phyloP scores from a whole-genome alignment of 92 coral and sea anemone genomes.

The Ricordea florida region DNA sequence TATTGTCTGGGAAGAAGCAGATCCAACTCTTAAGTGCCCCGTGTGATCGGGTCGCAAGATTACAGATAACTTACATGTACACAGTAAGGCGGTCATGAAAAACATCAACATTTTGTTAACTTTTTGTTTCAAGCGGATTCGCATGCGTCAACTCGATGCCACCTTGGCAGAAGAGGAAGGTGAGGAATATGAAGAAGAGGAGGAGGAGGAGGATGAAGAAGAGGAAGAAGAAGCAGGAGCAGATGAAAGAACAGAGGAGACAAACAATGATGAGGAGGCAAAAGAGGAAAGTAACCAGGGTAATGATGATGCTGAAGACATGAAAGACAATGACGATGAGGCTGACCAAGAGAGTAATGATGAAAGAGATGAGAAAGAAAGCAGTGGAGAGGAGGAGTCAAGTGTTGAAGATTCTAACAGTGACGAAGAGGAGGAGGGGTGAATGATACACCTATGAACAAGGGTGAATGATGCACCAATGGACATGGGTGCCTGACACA shows the following conservation, averaged over 20 bases:
- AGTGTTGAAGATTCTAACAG: conserved; percentile 68
- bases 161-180: conserved; percentile 85
- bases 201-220: conserved; percentile 51
- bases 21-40: neutral
- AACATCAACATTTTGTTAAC: too few relatives aligned
- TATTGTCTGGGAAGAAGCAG: too few relatives aligned
- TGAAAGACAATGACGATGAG: conserved; percentile 37
- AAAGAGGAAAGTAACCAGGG: conserved; percentile 55
- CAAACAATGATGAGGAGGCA: conserved; percentile 48
- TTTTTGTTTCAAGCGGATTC: too few relatives aligned
- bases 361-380: conserved; percentile 60
- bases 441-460: too few relatives aligned
- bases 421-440: too few relatives aligned
- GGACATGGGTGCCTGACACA: too few relatives aligned
- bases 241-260: conserved; percentile 53
- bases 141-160: conserved; percentile 83
- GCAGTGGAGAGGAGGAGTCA: conserved; percentile 76
- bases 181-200: conserved; percentile 67
- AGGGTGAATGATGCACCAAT: too few relatives aligned
- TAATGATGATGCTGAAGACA: conserved; percentile 26
- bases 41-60: too few relatives aligned
- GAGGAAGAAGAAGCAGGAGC: conserved; percentile 48
- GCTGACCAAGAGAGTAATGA: conserved; percentile 47
- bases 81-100: too few relatives aligned
- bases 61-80: too few relatives aligned